phyloP scores from a whole-genome alignment of 2,888 invertebrate genomes.

The Cyaniris semiargus region DNA sequence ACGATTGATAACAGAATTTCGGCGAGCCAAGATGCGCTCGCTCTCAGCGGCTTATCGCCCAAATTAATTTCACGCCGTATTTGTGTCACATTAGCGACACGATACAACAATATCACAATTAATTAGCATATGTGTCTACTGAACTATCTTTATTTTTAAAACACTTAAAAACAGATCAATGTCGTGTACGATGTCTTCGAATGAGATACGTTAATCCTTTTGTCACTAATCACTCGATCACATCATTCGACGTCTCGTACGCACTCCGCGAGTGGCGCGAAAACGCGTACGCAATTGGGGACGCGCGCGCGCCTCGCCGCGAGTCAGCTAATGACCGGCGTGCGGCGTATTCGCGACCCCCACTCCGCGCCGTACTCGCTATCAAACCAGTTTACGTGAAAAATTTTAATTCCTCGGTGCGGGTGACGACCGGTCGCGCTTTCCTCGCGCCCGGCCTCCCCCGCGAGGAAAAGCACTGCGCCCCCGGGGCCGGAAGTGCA shows the following conservation, averaged over 20 bases:
- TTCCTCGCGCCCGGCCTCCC: constrained; percentile 66
- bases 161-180: neutral
- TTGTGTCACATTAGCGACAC: constrained; percentile 61
- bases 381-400: constrained; percentile 80
- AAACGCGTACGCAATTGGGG: constrained; percentile 41
- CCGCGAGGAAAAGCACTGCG: constrained; percentile 73
- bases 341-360: constrained; percentile 76
- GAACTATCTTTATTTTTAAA: neutral
- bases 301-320: constrained; percentile 73
- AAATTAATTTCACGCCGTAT: constrained; percentile 71
- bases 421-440: constrained; percentile 77
- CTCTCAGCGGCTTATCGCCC: constrained; percentile 60
- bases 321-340: constrained; percentile 75
- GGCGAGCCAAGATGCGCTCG: constrained; percentile 55
- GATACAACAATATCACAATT: constrained; percentile 41
- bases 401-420: constrained; percentile 74
- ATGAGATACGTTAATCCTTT: constrained; percentile 31
- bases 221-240: constrained; percentile 50
- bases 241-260: constrained; percentile 33
- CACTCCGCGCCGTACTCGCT: constrained; percentile 74
- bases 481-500: constrained; percentile 76
- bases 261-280: constrained; percentile 33
- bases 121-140: constrained; percentile 31
- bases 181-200: neutral
- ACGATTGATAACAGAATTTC: constrained; percentile 74